Percentiles rank a stretch among this genome's conserved stretches.
phyloP scores from a whole-genome alignment of 2,797 vertebrate genomes.

The Girardinus metallicus region DNA sequence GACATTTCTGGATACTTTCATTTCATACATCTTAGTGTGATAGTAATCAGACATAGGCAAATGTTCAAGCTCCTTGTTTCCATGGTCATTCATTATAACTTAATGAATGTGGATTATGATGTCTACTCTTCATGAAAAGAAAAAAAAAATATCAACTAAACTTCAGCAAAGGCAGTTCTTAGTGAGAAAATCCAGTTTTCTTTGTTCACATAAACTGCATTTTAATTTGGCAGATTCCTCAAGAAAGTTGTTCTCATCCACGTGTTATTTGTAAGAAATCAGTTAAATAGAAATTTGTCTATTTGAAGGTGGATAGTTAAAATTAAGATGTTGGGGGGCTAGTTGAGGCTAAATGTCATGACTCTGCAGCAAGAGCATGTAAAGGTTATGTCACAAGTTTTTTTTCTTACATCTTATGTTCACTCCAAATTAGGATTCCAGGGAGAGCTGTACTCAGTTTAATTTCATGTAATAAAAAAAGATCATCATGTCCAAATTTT shows the following conservation, averaged over 20 bases:
- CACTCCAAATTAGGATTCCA: background rate
- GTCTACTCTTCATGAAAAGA: slow-evolving; percentile 14
- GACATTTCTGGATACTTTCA: slow-evolving; percentile 37
- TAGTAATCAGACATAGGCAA: slow-evolving; percentile 31
- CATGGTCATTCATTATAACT: slow-evolving; percentile 24
- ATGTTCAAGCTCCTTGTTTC: slow-evolving; percentile 19
- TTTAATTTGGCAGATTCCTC: background rate
- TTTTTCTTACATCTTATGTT: background rate
- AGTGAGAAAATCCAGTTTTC: background rate
- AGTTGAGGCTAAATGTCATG: background rate
- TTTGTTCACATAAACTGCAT: background rate
- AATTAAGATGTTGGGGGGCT: background rate
- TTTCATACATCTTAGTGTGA: slow-evolving; percentile 44
- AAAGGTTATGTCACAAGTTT: background rate
- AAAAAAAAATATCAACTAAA: background rate
- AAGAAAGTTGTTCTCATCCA: background rate
- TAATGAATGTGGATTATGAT: slow-evolving; percentile 1
- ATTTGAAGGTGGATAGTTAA: background rate
- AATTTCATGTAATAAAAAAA: background rate
- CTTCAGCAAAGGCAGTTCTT: background rate
- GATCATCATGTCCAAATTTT: background rate
- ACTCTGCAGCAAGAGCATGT: background rate
- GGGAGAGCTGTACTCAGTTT: background rate
- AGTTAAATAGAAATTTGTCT: background rate
- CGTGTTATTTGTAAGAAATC: background rate